Conservation (phyloP, 2,888 invertebrate genomes). For the Hipparchia sbordonii region DNA sequence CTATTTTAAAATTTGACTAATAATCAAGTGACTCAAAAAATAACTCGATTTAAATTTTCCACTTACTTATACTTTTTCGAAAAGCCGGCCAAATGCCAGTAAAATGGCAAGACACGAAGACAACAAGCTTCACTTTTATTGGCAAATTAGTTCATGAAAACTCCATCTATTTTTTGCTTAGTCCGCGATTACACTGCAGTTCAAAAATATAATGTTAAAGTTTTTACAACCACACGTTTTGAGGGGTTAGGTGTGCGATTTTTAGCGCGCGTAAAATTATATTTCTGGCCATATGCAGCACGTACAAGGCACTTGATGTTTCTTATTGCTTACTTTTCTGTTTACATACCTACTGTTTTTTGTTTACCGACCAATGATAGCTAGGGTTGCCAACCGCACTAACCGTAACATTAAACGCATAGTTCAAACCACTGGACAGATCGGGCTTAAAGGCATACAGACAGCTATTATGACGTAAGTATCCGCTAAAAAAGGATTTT, state of each 20-base stretch:
- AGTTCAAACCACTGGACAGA: no score
- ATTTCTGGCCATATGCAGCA: slow-evolving; percentile 41
- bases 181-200: slow-evolving; percentile 1
- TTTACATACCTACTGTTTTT: neutral
- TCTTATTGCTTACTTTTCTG: neutral
- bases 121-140: neutral
- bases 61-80: no score
- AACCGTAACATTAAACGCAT: no score
- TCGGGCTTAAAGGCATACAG: no score
- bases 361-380: neutral
- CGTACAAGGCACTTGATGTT: slow-evolving; percentile 31
- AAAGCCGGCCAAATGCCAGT: neutral
- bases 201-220: slow-evolving; percentile 39
- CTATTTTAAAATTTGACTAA: no score
- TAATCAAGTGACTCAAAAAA: no score
- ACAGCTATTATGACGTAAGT: no score
- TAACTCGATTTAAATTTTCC: no score
- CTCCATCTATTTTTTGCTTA: neutral
- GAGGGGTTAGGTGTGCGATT: slow-evolving; percentile 17
- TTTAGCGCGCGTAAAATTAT: slow-evolving; percentile 34
- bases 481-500: no score
- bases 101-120: neutral
- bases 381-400: no score
- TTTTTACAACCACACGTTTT: slow-evolving; percentile 37
- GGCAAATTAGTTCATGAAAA: neutral